These are phyloP conservation scores for Sipha flava DNA, from an alignment of 1,140 invertebrate genomes.

Conservation along the genomic window DNA sequence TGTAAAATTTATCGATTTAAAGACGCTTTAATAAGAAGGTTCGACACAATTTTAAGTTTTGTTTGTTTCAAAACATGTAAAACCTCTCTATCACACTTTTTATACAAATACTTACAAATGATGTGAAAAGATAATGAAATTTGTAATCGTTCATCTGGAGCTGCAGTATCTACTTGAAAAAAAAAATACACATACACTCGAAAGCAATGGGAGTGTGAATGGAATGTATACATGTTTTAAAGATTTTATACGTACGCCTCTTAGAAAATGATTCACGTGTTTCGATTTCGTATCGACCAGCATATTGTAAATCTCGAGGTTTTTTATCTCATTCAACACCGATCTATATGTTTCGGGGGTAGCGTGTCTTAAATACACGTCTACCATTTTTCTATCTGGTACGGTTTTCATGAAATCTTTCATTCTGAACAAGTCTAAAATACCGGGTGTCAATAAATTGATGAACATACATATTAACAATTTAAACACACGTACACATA, in stretches of 20 bases:
- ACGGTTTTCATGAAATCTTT: conserved; percentile 41
- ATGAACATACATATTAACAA: too few species aligned
- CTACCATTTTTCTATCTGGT: conserved; percentile 46
- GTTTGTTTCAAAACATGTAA: too few species aligned
- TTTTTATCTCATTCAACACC: conserved; percentile 53
- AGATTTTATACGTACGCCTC: conserved; percentile 53
- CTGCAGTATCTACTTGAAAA: conserved; percentile 50
- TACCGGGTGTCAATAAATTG: too few species aligned
- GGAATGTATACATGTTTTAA: neutral
- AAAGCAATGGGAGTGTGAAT: neutral
- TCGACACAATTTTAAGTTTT: too few species aligned
- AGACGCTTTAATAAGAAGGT: too few species aligned
- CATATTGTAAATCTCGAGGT: conserved; percentile 53
- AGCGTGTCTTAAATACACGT: conserved; percentile 52
- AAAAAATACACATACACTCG: neutral
- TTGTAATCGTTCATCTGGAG: conserved; percentile 62
- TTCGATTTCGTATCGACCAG: conserved; percentile 53
- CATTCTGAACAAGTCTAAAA: conserved; percentile 20
- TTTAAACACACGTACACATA: too few species aligned
- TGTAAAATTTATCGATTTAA: too few species aligned
- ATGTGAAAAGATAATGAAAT: conserved; percentile 61
- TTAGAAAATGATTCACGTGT: conserved; percentile 53
- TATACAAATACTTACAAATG: conserved; percentile 53
- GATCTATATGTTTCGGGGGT: conserved; percentile 51
- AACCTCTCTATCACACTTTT: too few species aligned